Base-by-base conservation (phyloP, 2,888 invertebrate species). In the Polylopha cassiicola region DNA sequence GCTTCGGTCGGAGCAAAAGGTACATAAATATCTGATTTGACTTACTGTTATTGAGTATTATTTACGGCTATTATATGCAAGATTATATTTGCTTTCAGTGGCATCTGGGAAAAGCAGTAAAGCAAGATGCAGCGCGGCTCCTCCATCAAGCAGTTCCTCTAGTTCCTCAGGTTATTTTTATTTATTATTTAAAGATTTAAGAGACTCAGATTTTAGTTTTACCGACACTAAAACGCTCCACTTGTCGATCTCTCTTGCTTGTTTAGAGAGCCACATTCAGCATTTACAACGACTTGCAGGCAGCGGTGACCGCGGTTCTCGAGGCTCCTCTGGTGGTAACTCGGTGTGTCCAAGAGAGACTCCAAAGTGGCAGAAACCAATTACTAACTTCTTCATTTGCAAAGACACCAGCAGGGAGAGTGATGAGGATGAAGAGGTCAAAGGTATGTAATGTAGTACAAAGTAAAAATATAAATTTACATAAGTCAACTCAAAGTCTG, bases 341-440 rank as follows among this genome's bases (percentile, higher is more conserved):
- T 59, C 87, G 0, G 82, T 87, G 10, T 86, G 84, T 55, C 87
- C 76, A 0, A 60, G 88, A 2, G 87, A 88, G 39, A 89, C 87
- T 0, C 88, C 89, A 0, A 72, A 69, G 8, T 89, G 89, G 89
- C 88, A 89, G 60, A 77, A 74, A 21, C 84, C 87, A 0, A 89
- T 89, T 43, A 88, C 87, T 1, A 76, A 56, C 18, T 89, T 89
- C 62, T 86, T 87, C 39, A 56, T 68, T 1, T 49, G 48, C 14
- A 73, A 65, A 14, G 58, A 63, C 1, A 47, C 41, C 0, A 30
- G n/a, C 13, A 48, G 53, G 0, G 44, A 43, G 0, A 53, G 50
- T 1, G 48, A 55, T n/a, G 58, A 53, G 6, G 46, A 58, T 1
- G 48, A 54, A 3, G 48, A 39, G 8, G 51, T 44, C 2, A 36